Base-by-base conservation (phyloP, 2,888 invertebrate genomes). In the Adelphocoris suturalis region DNA sequence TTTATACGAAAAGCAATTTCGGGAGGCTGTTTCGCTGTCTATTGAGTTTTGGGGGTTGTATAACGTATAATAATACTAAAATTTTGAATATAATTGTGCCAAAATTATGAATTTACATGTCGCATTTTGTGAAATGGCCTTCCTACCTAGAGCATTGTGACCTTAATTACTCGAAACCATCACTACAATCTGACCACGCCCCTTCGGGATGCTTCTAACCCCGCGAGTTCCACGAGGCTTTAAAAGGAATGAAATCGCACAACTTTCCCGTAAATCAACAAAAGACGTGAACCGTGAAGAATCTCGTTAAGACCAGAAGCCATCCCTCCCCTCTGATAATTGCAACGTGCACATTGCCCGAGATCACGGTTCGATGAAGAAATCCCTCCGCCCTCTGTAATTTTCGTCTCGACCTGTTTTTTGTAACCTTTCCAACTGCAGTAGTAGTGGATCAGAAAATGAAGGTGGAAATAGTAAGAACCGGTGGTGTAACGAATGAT, bases 251-350 rank as follows among this genome's bases (percentile, higher is more conserved):
- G 68, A 68, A 68, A 68, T 68, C 68, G 68, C 23, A 37, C 12
- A 68, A 68, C 68, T 68, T 68, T 68, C 68, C 68, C 19, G 68
- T 68, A 68, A 68, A 68, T 68, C 19, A 68, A 68, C 68, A 68
- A 68, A 68, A 68, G 68, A 68, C 68, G 23, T 68, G 68, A 68
- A 68, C 68, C 68, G 68, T 68, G 68, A 68, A 68, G 68, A 68
- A 23, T 12, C 68, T 68, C 68, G 68, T 68, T 68, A 68, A 68
- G 68, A 68, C 68, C 23, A 27, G 68, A 9, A 68, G 68, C 68
- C 27, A 68, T 68, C 68, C 68, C 68, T 68, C 68, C 16, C 68
- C 23, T 23, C 68, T 27, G 23, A 68, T 68, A 23, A 68, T 68
- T 68, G 68, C 68, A 68, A 68, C 68, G 68, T 68, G 68, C 68